These are phyloP conservation scores for Tachuris rubrigastra DNA, from an alignment of 2,113 vertebrate genomes.

Conservation along the genomic window DNA sequence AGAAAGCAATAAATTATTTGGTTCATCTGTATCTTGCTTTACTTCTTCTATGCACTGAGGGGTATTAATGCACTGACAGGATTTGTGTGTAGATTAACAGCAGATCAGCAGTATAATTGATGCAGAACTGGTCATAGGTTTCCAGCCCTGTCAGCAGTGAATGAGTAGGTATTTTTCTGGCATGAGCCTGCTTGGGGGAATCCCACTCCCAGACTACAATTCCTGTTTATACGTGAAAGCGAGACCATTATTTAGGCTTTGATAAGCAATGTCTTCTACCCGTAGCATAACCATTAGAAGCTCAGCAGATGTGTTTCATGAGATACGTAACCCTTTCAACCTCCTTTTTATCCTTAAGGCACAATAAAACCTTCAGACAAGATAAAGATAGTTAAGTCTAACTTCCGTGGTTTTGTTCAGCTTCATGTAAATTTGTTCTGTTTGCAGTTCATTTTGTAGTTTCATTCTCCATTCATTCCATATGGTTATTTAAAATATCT, in stretches of 20 bases:
- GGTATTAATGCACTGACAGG: neutral
- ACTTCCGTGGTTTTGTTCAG: neutral
- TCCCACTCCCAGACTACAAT: neutral
- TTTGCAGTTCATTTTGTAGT: constrained; percentile 42
- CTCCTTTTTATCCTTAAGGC: constrained; percentile 28
- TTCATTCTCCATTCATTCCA: constrained; percentile 17
- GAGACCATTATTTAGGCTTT: constrained; percentile 36
- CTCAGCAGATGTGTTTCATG: constrained; percentile 12
- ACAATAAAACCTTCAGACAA: neutral
- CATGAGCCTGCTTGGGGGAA: constrained; percentile 16
- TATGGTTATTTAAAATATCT: neutral
- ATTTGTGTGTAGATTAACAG: neutral
- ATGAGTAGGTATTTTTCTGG: neutral
- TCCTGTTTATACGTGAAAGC: neutral
- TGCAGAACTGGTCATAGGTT: neutral
- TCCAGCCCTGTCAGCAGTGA: neutral
- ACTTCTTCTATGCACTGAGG: neutral
- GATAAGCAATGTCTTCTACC: constrained; percentile 37
- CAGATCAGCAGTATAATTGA: neutral
- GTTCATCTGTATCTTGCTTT: neutral
- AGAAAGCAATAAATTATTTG: neutral
- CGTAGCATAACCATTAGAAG: neutral
- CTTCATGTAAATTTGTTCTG: constrained; percentile 36
- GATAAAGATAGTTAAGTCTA: constrained; percentile 11
- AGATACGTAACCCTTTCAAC: constrained; percentile 21